These are phyloP conservation scores for Rutpela maculata DNA, from an alignment of 2,888 invertebrate species.

Conservation along the genomic window DNA sequence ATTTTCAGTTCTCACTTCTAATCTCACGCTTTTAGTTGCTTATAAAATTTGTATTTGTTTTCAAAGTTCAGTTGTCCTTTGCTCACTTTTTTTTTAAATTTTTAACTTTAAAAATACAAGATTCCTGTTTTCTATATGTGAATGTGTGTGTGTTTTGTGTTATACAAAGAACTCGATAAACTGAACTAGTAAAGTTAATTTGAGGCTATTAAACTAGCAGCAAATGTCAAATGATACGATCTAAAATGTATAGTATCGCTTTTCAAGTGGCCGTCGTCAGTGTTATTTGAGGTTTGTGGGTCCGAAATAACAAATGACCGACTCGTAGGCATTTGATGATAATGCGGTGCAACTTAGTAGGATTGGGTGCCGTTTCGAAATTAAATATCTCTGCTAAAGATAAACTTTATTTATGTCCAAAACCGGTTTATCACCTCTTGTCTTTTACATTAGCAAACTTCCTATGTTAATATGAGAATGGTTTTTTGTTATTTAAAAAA, in stretches of 20 bases:
- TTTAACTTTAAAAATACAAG: no score
- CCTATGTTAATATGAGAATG: slow-evolving; percentile 12
- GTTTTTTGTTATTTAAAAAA: not conserved
- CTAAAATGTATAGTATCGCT: slow-evolving; percentile 58
- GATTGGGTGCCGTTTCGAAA: slow-evolving; percentile 70
- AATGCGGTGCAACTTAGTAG: slow-evolving; percentile 67
- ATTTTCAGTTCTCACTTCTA: no score
- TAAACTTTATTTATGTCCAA: slow-evolving; percentile 61
- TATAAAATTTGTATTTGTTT: no score
- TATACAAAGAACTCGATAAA: slow-evolving; percentile 62
- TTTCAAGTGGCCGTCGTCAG: slow-evolving; percentile 58
- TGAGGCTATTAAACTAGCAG: slow-evolving; percentile 69
- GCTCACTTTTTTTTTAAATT: no score
- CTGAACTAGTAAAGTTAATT: slow-evolving; percentile 69
- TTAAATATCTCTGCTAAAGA: slow-evolving; percentile 69
- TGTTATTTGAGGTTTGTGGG: slow-evolving; percentile 56
- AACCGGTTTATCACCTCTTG: slow-evolving; percentile 49
- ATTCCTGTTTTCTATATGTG: no score
- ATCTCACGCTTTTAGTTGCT: no score
- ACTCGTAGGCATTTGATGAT: slow-evolving; percentile 68
- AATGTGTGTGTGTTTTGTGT: no score
- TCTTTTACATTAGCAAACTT: slow-evolving; percentile 41
- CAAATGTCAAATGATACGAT: slow-evolving; percentile 66
- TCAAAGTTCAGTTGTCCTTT: no score
- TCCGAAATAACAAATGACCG: slow-evolving; percentile 69